A percentile compares a stretch with the other conserved stretches of the same genome.
Evolutionary conservation across 2,797 vertebrate species (phyloP).

Genomic region (Ispidina picta): DNA sequence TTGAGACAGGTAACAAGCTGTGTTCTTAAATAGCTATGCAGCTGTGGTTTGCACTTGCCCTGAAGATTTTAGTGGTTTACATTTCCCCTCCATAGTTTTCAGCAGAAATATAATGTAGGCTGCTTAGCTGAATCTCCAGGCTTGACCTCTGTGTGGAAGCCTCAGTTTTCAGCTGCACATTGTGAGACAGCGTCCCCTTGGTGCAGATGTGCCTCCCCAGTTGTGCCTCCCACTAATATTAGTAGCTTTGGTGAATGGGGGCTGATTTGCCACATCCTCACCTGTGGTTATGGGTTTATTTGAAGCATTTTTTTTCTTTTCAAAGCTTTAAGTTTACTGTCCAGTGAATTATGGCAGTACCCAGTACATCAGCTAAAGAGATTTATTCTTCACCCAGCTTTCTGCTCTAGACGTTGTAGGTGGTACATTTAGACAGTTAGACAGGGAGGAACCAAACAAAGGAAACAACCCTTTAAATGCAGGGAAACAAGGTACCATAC

Average conservation of each 20-base stretch:
- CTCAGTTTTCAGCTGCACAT: not conserved
- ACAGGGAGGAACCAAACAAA: not conserved
- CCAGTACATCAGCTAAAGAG: not conserved
- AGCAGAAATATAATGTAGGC: not conserved
- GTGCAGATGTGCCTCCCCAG: not conserved
- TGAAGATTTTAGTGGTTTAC: not conserved
- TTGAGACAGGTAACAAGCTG: not conserved
- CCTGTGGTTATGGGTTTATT: rapidly evolving
- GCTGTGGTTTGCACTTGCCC: not conserved
- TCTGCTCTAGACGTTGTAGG: not conserved
- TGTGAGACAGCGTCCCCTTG: not conserved
- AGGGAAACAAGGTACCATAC: not conserved
- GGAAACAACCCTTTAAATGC: not conserved
- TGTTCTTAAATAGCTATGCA: not conserved
- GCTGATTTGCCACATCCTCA: not conserved
- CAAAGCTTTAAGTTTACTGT: not conserved
- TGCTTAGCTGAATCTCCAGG: not conserved
- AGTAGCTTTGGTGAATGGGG: not conserved
- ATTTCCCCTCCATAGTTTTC: not conserved
- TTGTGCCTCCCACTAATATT: not conserved
- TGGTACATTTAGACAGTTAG: not conserved
- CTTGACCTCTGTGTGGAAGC: not conserved
- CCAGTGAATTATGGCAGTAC: not conserved
- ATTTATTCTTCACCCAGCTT: not conserved
- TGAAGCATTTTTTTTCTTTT: not conserved